Conservation (phyloP, 2,113 vertebrate genomes). For the Natator depressus region DNA sequence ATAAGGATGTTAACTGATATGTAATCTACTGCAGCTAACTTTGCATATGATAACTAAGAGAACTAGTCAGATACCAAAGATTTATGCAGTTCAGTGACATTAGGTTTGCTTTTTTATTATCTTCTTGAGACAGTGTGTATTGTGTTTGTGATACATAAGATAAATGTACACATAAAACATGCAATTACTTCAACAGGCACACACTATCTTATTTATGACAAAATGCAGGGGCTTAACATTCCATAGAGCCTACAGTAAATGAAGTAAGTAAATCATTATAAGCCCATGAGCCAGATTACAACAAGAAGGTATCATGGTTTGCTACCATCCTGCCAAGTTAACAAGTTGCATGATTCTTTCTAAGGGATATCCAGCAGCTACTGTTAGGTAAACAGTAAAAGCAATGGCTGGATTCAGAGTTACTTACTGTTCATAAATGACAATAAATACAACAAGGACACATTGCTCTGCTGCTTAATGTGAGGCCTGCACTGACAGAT, state of each 20-base stretch:
- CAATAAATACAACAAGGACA: not conserved
- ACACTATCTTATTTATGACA: slow-evolving; percentile 55
- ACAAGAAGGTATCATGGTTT: not conserved
- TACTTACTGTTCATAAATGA: accelerated
- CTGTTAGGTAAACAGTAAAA: accelerated
- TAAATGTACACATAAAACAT: slow-evolving; percentile 62
- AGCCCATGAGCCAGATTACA: accelerated
- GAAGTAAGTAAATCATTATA: slow-evolving; percentile 25
- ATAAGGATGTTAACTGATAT: slow-evolving; percentile 48
- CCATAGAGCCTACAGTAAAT: too few species aligned
- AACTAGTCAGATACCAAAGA: slow-evolving; percentile 35
- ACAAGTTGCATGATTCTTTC: accelerated
- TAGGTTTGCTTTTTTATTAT: slow-evolving; percentile 40
- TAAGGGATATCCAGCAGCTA: not conserved
- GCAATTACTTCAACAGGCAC: slow-evolving; percentile 53
- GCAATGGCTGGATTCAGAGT: not conserved
- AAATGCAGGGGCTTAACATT: slow-evolving; percentile 17
- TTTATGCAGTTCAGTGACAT: slow-evolving; percentile 12
- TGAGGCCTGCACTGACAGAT: not conserved
- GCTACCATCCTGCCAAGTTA: not conserved
- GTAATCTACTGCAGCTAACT: slow-evolving; percentile 30
- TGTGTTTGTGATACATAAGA: slow-evolving; percentile 42
- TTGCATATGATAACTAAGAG: not conserved
- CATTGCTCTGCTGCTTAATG: not conserved
- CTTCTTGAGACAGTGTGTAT: slow-evolving; percentile 35